phyloP scores from a whole-genome alignment of 1,140 invertebrate species.

The Caerostris darwini region DNA sequence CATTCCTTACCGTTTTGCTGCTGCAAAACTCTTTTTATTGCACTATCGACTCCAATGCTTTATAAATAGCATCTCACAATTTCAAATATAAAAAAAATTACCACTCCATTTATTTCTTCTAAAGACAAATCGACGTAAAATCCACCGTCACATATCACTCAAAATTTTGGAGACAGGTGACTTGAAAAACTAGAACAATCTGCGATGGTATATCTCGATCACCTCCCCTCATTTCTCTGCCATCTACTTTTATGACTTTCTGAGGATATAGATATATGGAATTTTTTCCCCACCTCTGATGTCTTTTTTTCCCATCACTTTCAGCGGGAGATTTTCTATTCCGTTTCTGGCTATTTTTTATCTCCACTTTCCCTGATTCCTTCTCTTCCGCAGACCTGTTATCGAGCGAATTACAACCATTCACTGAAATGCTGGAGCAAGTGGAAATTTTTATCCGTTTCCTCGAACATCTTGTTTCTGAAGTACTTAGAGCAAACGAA shows the following conservation, averaged over 20 bases:
- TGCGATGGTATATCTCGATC: slow-evolving; percentile 61
- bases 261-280: slow-evolving; percentile 36
- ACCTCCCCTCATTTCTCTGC: slow-evolving; percentile 21
- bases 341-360: not conserved
- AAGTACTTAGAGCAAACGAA: not conserved
- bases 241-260: slow-evolving; percentile 65
- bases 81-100: slow-evolving; percentile 29
- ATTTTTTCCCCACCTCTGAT: not conserved
- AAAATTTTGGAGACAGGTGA: slow-evolving; percentile 71
- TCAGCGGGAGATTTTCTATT: slow-evolving; percentile 11
- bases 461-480: not conserved
- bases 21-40: slow-evolving; percentile 7
- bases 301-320: slow-evolving; percentile 9
- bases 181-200: slow-evolving; percentile 69
- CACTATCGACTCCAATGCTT: slow-evolving; percentile 49
- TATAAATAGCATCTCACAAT: slow-evolving; percentile 38
- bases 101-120: slow-evolving; percentile 20
- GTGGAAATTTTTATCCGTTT: not conserved
- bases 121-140: slow-evolving; percentile 49
- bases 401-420: slow-evolving; percentile 8
- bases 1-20: slow-evolving; percentile 27
- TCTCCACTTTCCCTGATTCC: not conserved
- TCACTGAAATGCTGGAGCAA: not conserved
- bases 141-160: slow-evolving; percentile 59
- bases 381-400: not conserved